phyloP scores from a whole-genome alignment of 2,888 invertebrate genomes.

The Stenolophus ochropezus region DNA sequence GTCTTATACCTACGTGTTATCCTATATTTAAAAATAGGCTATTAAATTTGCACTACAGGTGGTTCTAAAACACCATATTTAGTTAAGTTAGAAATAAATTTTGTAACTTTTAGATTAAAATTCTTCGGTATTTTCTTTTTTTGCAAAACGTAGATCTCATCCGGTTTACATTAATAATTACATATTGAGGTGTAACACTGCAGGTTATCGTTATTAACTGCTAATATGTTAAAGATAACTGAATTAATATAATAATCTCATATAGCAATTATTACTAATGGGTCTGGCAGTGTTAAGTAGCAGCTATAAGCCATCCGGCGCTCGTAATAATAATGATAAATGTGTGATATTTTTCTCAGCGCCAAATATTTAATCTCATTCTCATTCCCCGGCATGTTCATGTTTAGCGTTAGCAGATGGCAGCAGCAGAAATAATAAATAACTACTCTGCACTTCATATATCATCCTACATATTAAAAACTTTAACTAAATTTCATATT shows the following conservation, averaged over 20 bases:
- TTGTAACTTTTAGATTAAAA: too few species aligned
- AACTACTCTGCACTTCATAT: slow-evolving; percentile 3
- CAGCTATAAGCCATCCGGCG: not conserved
- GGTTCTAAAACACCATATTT: too few species aligned
- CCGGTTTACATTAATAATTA: too few species aligned
- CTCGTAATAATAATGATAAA: not conserved
- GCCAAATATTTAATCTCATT: not conserved
- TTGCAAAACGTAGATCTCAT: too few species aligned
- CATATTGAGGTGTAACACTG: too few species aligned
- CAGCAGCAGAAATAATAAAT: slow-evolving; percentile 9
- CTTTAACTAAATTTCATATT: not conserved
- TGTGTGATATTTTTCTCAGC: not conserved
- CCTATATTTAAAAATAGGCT: too few species aligned
- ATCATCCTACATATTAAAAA: not conserved
- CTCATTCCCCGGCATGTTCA: not conserved
- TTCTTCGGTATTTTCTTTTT: too few species aligned
- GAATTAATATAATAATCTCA: not conserved
- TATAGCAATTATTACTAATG: not conserved
- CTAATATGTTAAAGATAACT: not conserved
- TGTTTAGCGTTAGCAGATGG: slow-evolving; percentile 2
- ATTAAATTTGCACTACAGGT: too few species aligned
- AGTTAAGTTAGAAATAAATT: too few species aligned
- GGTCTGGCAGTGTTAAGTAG: not conserved
- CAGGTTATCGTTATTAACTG: too few species aligned
- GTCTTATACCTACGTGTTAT: too few species aligned